Base-by-base conservation (phyloP, 2,113 vertebrate genomes). In the Mustela nigripes region DNA sequence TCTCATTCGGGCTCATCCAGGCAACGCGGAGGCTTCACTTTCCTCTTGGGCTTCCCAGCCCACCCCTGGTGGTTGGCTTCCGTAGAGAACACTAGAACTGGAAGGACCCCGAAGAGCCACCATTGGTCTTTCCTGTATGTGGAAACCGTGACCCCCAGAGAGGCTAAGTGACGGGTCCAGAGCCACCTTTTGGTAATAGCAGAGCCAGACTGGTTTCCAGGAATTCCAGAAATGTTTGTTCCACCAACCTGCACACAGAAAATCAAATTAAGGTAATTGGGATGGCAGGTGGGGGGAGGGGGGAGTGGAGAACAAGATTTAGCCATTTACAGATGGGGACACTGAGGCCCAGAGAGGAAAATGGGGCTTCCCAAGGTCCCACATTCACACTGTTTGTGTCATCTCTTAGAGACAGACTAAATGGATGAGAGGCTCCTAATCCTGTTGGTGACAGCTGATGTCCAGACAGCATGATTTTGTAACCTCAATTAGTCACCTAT, bases 401-500 rank as follows among this genome's bases (percentile, higher is more conserved):
- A 94, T 71, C 58, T 81, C 88, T 91, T 91, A 93, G 60, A 89
- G 33, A 88, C 45, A 92, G 73, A 65, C 56, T 33, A 60, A 79
- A 56, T 76, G 58, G 56, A 63, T 10, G 50, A 83, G 71, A 91
- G 48, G 79, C 28, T 74, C 78, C 87, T 94, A 91, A 60, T 93
- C 94, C 95, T 58, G 22, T 3, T 10, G 78, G 67, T 96, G 92
- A 97, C 97, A 89, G 96, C 79, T n/a, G 90, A 92, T 69, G 48
- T 50, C 53, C 89, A 91, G 86, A 94, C 71, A 7, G 50, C 0
- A 0, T 53, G 85, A 67, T 93, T 88, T 80, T 58, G 65, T 78
- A 96, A 95, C 53, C 85, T 82, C 95, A 81, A 53, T 88, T 88
- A 94, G 94, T 97, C 97, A 96, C 79, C 94, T 89, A 89, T 96